Conservation (phyloP, 2,113 vertebrate species). For the Protobothrops flavoviridis region DNA sequence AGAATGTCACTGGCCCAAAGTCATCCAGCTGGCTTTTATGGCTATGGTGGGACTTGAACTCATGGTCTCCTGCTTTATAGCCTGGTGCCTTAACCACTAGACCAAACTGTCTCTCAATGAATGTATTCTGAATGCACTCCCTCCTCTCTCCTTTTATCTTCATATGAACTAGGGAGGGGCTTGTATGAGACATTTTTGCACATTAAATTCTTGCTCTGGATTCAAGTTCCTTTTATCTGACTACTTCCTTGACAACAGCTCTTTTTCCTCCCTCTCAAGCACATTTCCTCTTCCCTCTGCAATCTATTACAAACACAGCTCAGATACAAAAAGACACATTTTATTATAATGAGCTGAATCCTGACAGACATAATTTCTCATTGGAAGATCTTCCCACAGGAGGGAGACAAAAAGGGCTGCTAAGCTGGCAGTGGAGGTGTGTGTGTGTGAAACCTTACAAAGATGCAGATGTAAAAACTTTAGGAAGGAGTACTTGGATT, state of each 20-base stretch:
- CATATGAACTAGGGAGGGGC: background rate
- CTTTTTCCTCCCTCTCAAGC: background rate
- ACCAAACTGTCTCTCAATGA: background rate
- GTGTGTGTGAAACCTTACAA: background rate
- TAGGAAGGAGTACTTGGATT: background rate
- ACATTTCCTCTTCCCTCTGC: background rate
- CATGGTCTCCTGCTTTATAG: background rate
- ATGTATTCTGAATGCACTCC: background rate
- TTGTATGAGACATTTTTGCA: background rate
- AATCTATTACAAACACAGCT: background rate
- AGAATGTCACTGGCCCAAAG: background rate
- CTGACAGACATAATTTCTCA: background rate
- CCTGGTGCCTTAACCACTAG: background rate
- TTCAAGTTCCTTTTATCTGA: background rate
- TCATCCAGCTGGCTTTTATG: background rate
- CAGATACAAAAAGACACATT: background rate
- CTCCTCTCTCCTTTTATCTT: background rate
- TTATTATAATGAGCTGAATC: background rate
- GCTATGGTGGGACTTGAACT: background rate
- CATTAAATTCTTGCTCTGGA: background rate
- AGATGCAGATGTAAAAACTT: background rate
- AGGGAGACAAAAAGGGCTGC: background rate
- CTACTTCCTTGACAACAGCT: background rate
- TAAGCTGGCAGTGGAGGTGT: background rate
- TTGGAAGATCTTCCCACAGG: background rate